Conservation (phyloP, 2,888 invertebrate species). For the Pecten maximus region DNA sequence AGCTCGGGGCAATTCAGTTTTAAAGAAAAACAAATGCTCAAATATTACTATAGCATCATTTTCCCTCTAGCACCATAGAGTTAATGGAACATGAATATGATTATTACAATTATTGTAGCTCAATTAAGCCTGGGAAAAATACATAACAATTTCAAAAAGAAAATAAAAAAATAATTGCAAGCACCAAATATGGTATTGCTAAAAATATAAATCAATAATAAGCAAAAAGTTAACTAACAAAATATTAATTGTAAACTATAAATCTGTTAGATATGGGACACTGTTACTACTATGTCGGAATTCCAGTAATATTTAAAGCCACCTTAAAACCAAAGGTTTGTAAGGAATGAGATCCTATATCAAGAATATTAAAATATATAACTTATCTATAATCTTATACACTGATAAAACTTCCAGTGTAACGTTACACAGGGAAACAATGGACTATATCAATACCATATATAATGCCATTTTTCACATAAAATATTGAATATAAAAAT, state of each 20-base stretch:
- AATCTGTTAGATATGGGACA: background rate
- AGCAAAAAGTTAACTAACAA: background rate
- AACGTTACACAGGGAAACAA: too few species aligned
- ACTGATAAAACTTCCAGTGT: too few species aligned
- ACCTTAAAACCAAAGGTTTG: background rate
- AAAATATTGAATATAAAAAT: background rate
- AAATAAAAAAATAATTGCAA: background rate
- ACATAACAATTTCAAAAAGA: background rate
- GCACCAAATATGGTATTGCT: background rate
- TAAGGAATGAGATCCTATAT: background rate
- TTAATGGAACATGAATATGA: background rate
- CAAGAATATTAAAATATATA: too few species aligned
- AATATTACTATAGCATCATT: background rate
- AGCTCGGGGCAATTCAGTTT: background rate
- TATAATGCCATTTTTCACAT: background rate
- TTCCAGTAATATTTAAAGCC: background rate
- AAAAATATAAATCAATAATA: background rate
- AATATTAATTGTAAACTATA: background rate
- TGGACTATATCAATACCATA: background rate
- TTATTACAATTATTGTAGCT: background rate
- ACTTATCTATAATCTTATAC: too few species aligned
- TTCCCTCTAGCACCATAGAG: background rate
- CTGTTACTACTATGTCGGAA: background rate
- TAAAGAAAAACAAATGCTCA: background rate
- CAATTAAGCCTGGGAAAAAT: background rate